A percentile compares a stretch with the other conserved stretches of the same genome.
phyloP scores from a whole-genome alignment of 2,113 vertebrate species.

The Arenaria interpres region DNA sequence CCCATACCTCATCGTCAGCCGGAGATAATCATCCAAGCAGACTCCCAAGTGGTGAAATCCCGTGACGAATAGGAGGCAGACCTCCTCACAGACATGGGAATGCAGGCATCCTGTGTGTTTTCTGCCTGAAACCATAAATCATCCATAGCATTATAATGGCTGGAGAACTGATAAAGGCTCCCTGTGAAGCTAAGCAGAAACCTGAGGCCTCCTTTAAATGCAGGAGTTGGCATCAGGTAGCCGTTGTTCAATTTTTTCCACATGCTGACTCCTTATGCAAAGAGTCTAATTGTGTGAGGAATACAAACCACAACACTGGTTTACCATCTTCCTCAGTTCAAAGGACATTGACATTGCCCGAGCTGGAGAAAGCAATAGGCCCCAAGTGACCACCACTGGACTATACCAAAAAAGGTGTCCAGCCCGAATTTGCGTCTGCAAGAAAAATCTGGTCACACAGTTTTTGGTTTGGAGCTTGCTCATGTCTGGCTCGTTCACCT shows the following conservation, averaged over 20 bases:
- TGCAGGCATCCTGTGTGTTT: neutral
- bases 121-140: constrained; percentile 48
- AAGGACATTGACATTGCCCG: fast-evolving
- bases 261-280: neutral
- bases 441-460: neutral
- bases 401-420: neutral
- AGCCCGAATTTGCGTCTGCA: neutral
- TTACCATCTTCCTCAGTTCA: neutral
- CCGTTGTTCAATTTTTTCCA: neutral
- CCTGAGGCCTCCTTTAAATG: neutral
- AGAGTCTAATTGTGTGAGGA: neutral
- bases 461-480: neutral
- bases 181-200: neutral
- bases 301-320: neutral
- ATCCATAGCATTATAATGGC: neutral
- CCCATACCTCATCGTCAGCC: constrained; percentile 1
- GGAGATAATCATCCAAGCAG: constrained; percentile 11
- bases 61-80: neutral
- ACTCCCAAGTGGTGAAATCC: neutral
- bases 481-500: neutral
- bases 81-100: neutral
- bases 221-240: neutral
- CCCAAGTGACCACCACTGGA: neutral
- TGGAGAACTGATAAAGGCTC: neutral
- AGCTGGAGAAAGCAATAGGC: neutral